These are phyloP conservation scores for Spea hammondii DNA, from an alignment of 2,797 vertebrate species.

Conservation along the genomic window DNA sequence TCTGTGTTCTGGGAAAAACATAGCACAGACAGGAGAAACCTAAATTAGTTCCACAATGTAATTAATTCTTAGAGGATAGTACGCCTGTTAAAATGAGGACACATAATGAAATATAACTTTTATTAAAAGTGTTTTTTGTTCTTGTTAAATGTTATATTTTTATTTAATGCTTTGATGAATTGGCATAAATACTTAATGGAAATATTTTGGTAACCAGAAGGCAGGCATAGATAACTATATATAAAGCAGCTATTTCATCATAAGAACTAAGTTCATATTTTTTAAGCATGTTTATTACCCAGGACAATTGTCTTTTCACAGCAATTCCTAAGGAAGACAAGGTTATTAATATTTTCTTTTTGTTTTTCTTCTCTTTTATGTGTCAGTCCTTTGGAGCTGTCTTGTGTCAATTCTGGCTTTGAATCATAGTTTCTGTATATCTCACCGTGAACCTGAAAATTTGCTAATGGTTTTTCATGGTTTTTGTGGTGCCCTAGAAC, in stretches of 20 bases:
- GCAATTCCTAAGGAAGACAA: conserved; percentile 21
- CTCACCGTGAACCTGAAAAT: conserved; percentile 17
- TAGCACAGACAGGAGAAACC: conserved; percentile 19
- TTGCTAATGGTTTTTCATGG: conserved; percentile 9
- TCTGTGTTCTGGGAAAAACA: conserved; percentile 30
- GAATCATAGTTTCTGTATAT: conserved; percentile 30
- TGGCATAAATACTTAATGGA: conserved; percentile 16
- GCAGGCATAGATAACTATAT: conserved; percentile 14
- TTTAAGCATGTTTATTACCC: conserved; percentile 19
- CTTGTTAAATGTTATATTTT: conserved; percentile 16
- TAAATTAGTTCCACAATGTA: conserved; percentile 33
- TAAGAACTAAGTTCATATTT: conserved; percentile 39
- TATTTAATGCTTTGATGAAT: conserved; percentile 17
- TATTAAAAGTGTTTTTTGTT: conserved; percentile 26
- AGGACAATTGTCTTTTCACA: conserved; percentile 19
- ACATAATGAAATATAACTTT: conserved; percentile 37
- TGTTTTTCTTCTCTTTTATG: conserved; percentile 41
- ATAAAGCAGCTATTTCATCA: conserved; percentile 23
- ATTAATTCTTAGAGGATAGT: conserved; percentile 27
- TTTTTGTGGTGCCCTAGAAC: not conserved
- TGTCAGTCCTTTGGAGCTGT: conserved; percentile 31
- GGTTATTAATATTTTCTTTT: conserved; percentile 49
- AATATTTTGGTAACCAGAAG: conserved; percentile 27
- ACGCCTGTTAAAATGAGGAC: conserved; percentile 18
- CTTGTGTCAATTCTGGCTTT: conserved; percentile 27